Evolutionary conservation across 2,888 invertebrate genomes (phyloP), one percentile per base, ranked within the genome.

Genomic region (Idaea straminata): DNA sequence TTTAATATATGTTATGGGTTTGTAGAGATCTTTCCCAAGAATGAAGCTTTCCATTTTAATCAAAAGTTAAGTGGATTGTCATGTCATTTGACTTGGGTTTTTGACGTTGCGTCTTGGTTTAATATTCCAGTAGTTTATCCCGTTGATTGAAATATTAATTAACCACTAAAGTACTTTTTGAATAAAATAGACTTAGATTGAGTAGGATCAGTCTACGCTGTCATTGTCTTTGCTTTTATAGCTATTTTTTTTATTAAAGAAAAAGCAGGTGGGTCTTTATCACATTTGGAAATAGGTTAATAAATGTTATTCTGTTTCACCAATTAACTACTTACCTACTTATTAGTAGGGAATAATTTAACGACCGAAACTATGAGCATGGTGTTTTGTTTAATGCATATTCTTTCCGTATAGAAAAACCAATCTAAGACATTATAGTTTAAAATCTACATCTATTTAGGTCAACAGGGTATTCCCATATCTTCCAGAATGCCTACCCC

Each of bases 81-180:
- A 68, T 84, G 84, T 84, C 66, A 66, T 66, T 69, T 69, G 77
- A 75, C 74, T 78, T 76, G 77, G 71, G 74, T 74, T 77, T 78
- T 77, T 79, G 78, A 77, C 74, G 72, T 74, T 67, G 47, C 47
- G 67, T 76, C 72, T 72, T 78, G 71, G 74, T 75, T 75, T 77
- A 78, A 74, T 73, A 72, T 66, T 75, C 71, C 66, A 69, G 70
- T 69, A 71, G 73, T 74, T 68, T 66, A 70, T 73, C 69, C 68
- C 64, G 62, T 64, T 79, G 59, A 68, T 64, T 79, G 59, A 68
- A 80, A 74, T 75, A 75, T 76, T 73, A 74, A 78, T 75, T 72
- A 59, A 59, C 16, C 57, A 63, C 65, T 69, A 63, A 34, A 59
- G 61, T 59, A 67, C 65, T 62, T 57, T 71, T 61, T 64, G 61